Conservation (phyloP, 2,113 vertebrate species). For the Hippotragus niger region DNA sequence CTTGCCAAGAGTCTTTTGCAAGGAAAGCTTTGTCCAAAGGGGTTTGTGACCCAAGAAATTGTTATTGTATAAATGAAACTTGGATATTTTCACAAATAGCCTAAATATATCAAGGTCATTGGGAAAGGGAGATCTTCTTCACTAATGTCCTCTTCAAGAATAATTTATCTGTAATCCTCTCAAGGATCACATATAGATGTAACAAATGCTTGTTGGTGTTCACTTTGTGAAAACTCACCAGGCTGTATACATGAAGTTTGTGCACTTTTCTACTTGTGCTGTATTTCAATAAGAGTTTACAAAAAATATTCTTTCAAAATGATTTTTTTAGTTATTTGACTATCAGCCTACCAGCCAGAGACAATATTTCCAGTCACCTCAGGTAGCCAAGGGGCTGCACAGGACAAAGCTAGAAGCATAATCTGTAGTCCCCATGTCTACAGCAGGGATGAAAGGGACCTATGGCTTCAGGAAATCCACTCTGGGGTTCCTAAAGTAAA, state of each 20-base stretch:
- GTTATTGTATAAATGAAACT: background rate
- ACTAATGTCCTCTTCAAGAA: background rate
- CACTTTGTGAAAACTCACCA: background rate
- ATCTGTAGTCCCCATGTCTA: background rate
- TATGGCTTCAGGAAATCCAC: background rate
- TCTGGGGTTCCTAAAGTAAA: background rate
- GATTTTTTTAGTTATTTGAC: background rate
- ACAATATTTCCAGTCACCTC: background rate
- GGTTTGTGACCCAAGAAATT: background rate
- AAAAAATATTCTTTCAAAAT: background rate
- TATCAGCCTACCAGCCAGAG: background rate
- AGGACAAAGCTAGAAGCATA: background rate
- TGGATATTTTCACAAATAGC: background rate
- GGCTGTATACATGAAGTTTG: background rate
- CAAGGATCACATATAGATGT: background rate
- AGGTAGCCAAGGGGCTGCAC: background rate
- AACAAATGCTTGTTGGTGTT: background rate
- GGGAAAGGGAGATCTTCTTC: background rate
- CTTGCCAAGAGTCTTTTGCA: background rate
- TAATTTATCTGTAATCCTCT: background rate
- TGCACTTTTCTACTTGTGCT: background rate
- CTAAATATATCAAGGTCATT: conserved; percentile 10
- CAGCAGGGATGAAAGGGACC: background rate
- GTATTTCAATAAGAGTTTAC: background rate
- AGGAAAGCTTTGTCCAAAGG: background rate